Conservation (phyloP, 2,113 vertebrate genomes). For the Choloepus hoffmanni region DNA sequence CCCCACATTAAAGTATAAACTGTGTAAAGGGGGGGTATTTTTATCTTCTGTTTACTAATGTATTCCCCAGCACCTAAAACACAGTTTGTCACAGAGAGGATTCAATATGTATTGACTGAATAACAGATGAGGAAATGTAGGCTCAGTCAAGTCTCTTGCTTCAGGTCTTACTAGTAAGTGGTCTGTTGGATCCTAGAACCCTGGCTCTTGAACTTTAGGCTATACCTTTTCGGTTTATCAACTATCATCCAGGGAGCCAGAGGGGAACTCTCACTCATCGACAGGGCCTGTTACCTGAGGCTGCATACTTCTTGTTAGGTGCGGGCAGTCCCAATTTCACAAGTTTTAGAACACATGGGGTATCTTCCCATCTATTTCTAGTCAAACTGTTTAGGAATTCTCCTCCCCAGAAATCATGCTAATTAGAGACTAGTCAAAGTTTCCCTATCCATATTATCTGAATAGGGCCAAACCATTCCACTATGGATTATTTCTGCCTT, state of each 20-base stretch:
- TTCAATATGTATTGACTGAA: not conserved
- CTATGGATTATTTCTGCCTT: not conserved
- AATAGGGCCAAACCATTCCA: not conserved
- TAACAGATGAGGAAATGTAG: not conserved
- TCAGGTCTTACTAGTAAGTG: not conserved
- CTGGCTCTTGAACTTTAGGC: not conserved
- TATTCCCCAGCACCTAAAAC: not conserved
- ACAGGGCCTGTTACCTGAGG: not conserved
- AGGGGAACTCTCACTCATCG: not conserved
- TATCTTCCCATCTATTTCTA: too few species aligned
- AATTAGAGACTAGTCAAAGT: not conserved
- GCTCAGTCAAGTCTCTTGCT: not conserved
- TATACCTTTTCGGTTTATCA: not conserved
- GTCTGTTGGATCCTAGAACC: not conserved
- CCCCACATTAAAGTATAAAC: not conserved
- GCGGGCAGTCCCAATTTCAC: not conserved
- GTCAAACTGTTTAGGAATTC: not conserved
- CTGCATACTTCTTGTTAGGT: not conserved
- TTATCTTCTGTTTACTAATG: not conserved
- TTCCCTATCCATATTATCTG: not conserved
- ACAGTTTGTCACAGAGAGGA: not conserved
- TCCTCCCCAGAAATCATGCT: constrained; percentile 14
- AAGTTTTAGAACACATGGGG: not conserved
- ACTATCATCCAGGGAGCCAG: not conserved
- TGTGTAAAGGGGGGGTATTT: not conserved